phyloP scores from a whole-genome alignment of 2,113 vertebrate species.

The Entomyzon cyanotis region DNA sequence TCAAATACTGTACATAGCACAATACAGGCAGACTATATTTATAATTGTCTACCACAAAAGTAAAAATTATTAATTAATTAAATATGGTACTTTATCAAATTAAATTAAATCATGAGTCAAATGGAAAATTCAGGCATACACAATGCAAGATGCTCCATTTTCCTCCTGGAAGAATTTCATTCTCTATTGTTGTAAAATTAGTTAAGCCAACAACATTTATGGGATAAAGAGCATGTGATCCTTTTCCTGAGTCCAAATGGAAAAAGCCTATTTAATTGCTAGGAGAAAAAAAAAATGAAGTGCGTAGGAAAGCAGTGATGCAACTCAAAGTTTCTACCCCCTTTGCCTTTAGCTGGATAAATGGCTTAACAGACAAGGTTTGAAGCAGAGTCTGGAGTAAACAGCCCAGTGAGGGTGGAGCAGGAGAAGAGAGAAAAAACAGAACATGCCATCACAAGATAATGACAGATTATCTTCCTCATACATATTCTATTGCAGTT shows the following conservation, averaged over 20 bases:
- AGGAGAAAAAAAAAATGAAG: neutral
- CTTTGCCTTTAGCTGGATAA: neutral
- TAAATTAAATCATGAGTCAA: neutral
- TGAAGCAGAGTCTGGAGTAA: conserved; percentile 5
- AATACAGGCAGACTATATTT: neutral
- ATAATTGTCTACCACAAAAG: neutral
- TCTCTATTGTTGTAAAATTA: neutral
- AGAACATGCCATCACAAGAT: conserved; percentile 41
- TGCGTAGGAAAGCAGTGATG: neutral
- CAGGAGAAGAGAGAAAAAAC: neutral
- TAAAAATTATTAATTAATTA: neutral
- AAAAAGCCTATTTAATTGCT: neutral
- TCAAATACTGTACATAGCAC: neutral
- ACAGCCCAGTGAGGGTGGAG: neutral
- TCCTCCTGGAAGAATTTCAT: neutral
- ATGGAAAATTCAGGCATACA: neutral
- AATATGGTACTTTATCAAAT: neutral
- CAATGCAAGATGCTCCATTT: neutral
- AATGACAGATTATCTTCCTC: conserved; percentile 41
- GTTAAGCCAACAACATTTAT: neutral
- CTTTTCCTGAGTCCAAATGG: neutral
- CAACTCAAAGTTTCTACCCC: neutral
- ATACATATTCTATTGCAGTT: neutral
- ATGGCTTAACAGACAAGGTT: neutral
- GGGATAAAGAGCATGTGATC: neutral